These are phyloP conservation scores for Glomeris maerens DNA, from an alignment of 1,140 invertebrate genomes.

Conservation along the genomic window DNA sequence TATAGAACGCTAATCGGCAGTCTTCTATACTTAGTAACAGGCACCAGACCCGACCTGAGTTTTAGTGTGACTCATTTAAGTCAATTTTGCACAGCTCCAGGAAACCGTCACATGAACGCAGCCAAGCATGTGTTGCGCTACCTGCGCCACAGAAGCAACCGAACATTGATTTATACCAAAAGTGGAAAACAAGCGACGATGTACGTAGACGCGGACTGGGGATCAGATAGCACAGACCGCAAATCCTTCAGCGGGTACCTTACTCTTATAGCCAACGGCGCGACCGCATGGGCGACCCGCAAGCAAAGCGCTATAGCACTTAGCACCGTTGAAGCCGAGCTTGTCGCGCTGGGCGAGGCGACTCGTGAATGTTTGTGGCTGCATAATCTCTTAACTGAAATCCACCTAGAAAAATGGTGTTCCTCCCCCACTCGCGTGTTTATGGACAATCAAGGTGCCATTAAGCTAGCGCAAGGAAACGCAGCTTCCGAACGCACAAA, in stretches of 20 bases:
- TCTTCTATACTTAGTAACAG: no score
- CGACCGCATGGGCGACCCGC: not conserved
- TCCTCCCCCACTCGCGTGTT: no score
- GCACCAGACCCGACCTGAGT: no score
- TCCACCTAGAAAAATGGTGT: no score
- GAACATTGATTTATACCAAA: slow-evolving; percentile 5
- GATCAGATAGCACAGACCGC: slow-evolving; percentile 6
- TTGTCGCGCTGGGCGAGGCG: slow-evolving; percentile 9
- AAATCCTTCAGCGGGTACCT: slow-evolving; percentile 7
- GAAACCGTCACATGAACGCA: not conserved
- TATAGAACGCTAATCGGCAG: no score
- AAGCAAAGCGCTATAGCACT: slow-evolving; percentile 6
- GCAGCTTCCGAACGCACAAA: no score
- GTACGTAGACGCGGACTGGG: not conserved
- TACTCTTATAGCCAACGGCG: not conserved
- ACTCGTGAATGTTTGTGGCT: slow-evolving; percentile 20
- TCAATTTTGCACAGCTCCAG: no score
- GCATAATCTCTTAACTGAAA: no score
- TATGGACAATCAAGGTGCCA: no score
- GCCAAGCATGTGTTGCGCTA: not conserved
- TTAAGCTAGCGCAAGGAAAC: no score
- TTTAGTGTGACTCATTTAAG: no score
- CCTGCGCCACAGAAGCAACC: not conserved
- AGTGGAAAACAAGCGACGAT: no score
- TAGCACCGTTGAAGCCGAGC: slow-evolving; percentile 8